Conservation (phyloP, 2,113 vertebrate genomes). For the Protomyctophum bolini region DNA sequence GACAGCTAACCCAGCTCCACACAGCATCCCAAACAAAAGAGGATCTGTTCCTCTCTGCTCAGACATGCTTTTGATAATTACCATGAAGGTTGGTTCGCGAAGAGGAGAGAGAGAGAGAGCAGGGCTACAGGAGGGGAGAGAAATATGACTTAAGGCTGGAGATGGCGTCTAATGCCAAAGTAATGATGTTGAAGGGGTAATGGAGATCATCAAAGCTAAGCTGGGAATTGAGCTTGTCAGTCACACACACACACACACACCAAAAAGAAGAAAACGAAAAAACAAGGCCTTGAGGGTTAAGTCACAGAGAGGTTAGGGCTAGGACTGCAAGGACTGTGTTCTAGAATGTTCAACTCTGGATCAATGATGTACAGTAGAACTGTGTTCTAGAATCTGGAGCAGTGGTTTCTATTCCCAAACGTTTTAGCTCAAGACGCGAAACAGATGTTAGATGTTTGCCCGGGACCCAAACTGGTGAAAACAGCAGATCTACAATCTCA, state of each 20-base stretch:
- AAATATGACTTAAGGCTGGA: conserved; percentile 38
- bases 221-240: conserved; percentile 37
- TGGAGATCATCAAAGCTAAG: conserved; percentile 37
- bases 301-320: neutral
- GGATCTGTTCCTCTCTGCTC: conserved; percentile 52
- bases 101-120: too few relatives aligned
- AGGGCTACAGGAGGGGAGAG: conserved; percentile 5
- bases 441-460: too few relatives aligned
- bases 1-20: neutral
- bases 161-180: conserved; percentile 53
- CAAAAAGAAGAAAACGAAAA: too few relatives aligned
- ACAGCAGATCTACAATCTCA: too few relatives aligned
- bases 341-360: neutral
- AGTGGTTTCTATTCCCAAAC: too few relatives aligned
- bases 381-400: too few relatives aligned
- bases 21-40: conserved; percentile 45
- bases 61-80: conserved; percentile 59
- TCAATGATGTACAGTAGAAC: too few relatives aligned
- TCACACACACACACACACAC: neutral
- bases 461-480: too few relatives aligned
- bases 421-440: too few relatives aligned
- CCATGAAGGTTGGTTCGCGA: conserved; percentile 5
- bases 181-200: conserved; percentile 41
- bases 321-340: neutral
- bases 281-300: neutral